phyloP scores from a whole-genome alignment of 2,797 vertebrate species.

The Amphiprion clarkii region DNA sequence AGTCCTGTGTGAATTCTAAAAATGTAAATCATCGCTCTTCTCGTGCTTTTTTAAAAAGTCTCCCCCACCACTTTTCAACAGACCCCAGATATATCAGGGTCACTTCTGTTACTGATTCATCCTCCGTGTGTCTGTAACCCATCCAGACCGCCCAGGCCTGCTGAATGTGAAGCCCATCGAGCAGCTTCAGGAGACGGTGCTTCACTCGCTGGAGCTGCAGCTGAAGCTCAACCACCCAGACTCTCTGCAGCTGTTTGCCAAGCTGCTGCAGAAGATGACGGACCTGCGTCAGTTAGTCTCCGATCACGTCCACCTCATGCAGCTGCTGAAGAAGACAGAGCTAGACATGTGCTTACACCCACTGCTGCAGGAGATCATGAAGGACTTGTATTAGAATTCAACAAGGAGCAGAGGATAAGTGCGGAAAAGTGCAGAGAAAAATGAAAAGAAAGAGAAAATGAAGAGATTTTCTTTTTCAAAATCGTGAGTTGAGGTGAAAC shows the following conservation, averaged over 20 bases:
- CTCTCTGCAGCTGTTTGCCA: slow-evolving; percentile 96
- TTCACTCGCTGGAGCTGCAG: slow-evolving; percentile 96
- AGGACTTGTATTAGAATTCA: slow-evolving; percentile 91
- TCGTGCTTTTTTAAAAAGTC: no score
- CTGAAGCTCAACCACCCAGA: slow-evolving; percentile 97
- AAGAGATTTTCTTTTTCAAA: slow-evolving; percentile 44
- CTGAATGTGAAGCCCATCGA: slow-evolving; percentile 98
- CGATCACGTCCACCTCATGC: slow-evolving; percentile 95
- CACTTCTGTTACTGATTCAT: slow-evolving; percentile 5
- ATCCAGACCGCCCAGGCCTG: slow-evolving; percentile 94
- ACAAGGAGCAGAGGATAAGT: slow-evolving; percentile 8
- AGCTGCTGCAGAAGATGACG: slow-evolving; percentile 99
- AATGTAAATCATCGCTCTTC: neutral
- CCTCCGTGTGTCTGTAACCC: slow-evolving; percentile 4
- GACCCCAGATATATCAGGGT: neutral
- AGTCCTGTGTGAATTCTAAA: neutral
- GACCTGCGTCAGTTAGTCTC: slow-evolving; percentile 98
- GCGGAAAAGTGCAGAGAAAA: neutral
- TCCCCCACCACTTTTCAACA: no score
- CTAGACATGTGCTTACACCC: slow-evolving; percentile 95
- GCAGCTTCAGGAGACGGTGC: slow-evolving; percentile 95
- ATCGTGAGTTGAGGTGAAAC: slow-evolving; percentile 37
- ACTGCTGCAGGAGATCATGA: slow-evolving; percentile 98
- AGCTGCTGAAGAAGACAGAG: slow-evolving; percentile 96
- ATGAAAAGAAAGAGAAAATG: neutral